Evolutionary conservation across 2,113 vertebrate genomes (phyloP), one percentile per base, ranked within the genome.

Genomic region (Eleginops maclovinus): DNA sequence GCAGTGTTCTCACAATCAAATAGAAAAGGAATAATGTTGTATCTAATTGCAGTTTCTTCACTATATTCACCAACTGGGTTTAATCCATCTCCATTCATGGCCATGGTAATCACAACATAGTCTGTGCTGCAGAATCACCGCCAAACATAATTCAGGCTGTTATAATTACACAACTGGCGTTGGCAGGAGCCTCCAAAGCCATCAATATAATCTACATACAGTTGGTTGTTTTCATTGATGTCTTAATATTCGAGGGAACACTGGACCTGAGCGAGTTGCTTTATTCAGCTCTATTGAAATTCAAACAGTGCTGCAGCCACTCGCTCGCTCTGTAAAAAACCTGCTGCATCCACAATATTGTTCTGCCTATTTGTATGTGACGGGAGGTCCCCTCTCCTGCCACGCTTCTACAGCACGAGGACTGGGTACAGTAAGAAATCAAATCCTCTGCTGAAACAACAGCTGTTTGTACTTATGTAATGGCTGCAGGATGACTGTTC

Each of bases 41-140:
- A 93, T 95, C 92, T 94, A 93, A 96, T 89, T 96, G 90, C 92
- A 95, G 94, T 93, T 90, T 88, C 90, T 88, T 91, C 94, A 93
- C 86, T 93, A 77, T 91, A 91, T 94, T 94, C 90, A 94, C 88
- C 92, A 89, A 92, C 71, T 69, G 75, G 84, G 90, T 93, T 91
- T 96, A 96, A 96, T 97, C 94, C 93, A 83, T 93, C 88, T 85
- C 90, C 95, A 93, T 96, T 94, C 90, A 91, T 81, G 86, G 59
- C 83, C 70, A 54, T 87, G 82, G 76, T 91, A 88, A 92, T 92
- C 91, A 93, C 80, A 91, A 90, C 77, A 82, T 75, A 84, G 75
- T 83, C 75, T 82, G 77, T 68, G 80, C 81, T 51, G 77, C 71
- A 81, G 86, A 92, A 90, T 89, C 86, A 81, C 79, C 44, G 44